A percentile compares a stretch with the other conserved stretches of the same genome.
phyloP scores from a whole-genome alignment of 2,888 invertebrate genomes.

The Sphaeridia pumilis region DNA sequence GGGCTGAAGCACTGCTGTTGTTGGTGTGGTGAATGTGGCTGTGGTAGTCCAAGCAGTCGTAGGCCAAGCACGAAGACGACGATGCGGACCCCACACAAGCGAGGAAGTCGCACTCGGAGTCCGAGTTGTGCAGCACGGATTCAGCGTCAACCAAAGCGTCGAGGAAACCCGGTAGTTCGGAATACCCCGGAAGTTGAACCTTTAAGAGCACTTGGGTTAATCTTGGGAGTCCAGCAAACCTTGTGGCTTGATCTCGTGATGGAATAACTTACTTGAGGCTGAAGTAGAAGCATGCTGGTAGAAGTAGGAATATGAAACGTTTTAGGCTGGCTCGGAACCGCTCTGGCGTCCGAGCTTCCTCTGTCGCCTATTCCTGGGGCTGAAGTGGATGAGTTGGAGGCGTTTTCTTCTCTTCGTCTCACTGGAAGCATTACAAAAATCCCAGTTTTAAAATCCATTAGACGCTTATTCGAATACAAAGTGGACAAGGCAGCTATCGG shows the following conservation, averaged over 20 bases:
- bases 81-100: constrained; percentile 39
- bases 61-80: constrained; percentile 49
- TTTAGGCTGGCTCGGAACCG: constrained; percentile 27
- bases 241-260: neutral
- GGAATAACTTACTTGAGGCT: constrained; percentile 65
- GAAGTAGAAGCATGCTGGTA: constrained; percentile 91
- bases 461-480: too few relatives aligned
- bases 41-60: constrained; percentile 21
- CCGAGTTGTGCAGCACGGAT: constrained; percentile 33
- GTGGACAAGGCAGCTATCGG: too few relatives aligned
- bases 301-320: constrained; percentile 43
- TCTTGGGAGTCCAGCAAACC: neutral
- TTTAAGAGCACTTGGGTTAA: too few relatives aligned
- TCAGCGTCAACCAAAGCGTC: constrained; percentile 36
- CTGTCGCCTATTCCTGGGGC: constrained; percentile 29
- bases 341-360: constrained; percentile 23
- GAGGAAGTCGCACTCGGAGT: constrained; percentile 34
- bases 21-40: constrained; percentile 49
- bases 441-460: too few relatives aligned
- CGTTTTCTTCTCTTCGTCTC: constrained; percentile 29
- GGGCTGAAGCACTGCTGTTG: too few relatives aligned
- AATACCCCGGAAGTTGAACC: constrained; percentile 36
- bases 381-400: too few relatives aligned
- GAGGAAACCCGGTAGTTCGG: constrained; percentile 36
- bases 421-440: constrained; percentile 18